Evolutionary conservation across 1,140 invertebrate species (phyloP).

Genomic region (Cyclargus thomasi): DNA sequence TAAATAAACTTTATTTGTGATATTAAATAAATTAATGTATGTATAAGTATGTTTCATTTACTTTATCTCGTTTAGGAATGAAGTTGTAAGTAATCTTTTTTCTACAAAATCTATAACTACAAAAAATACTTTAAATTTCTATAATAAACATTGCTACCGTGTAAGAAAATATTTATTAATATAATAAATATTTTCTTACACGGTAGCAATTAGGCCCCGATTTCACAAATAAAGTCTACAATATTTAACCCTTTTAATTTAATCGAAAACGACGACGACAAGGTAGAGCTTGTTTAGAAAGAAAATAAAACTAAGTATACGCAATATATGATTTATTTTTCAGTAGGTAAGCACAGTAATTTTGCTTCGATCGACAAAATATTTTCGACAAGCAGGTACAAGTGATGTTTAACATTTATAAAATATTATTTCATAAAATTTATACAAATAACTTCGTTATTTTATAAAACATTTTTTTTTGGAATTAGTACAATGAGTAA

Average conservation of each 20-base stretch:
- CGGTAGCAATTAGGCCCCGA: no score
- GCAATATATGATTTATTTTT: constrained; percentile 72
- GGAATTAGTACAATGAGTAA: constrained; percentile 19
- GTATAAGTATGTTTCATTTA: not conserved
- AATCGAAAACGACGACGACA: no score
- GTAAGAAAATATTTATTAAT: no score
- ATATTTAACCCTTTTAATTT: no score
- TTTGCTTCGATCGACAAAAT: constrained; percentile 73
- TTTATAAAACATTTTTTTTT: constrained; percentile 18
- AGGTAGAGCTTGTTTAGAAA: not conserved
- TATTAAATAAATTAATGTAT: constrained; percentile 27
- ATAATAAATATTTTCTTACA: no score
- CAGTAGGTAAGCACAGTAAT: constrained; percentile 72
- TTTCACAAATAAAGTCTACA: no score
- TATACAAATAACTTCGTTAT: constrained; percentile 34
- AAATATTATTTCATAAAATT: constrained; percentile 46
- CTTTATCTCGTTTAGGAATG: no score
- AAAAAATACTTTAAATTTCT: no score
- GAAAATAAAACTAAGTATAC: constrained; percentile 32
- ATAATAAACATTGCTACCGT: no score
- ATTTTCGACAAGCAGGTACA: constrained; percentile 71
- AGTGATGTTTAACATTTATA: constrained; percentile 69
- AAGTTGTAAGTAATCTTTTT: no score
- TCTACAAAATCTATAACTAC: no score
- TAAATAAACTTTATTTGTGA: constrained; percentile 21